These are phyloP conservation scores for Cyanoderma ruficeps DNA, from an alignment of 2,113 vertebrate species.

Conservation along the genomic window DNA sequence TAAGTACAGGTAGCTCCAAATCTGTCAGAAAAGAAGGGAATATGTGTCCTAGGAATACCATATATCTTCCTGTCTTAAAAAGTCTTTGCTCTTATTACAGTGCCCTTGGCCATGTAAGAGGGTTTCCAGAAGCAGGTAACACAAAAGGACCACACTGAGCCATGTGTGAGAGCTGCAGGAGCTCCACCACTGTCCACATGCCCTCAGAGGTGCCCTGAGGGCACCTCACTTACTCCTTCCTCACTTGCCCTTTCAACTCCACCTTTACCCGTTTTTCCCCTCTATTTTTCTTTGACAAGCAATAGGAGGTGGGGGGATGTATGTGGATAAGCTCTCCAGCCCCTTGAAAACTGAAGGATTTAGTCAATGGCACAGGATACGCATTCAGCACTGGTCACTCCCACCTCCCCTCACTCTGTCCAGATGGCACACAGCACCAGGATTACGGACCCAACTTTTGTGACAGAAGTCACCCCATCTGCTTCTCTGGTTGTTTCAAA, in stretches of 20 bases:
- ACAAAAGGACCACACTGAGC: neutral
- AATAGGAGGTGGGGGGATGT: rapidly evolving
- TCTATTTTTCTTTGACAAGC: neutral
- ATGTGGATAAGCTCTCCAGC: neutral
- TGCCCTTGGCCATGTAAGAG: neutral
- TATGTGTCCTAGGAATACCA: neutral
- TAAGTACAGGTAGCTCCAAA: neutral
- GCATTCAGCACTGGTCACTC: neutral
- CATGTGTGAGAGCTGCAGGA: neutral
- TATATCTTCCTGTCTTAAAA: neutral
- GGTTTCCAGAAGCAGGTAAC: neutral
- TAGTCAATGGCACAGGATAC: neutral
- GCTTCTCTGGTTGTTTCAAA: neutral
- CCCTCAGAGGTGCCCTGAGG: neutral
- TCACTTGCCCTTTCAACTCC: neutral
- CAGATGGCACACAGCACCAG: neutral
- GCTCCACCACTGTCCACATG: neutral
- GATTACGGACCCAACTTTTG: neutral
- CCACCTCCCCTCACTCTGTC: neutral
- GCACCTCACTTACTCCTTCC: neutral
- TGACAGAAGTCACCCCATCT: neutral
- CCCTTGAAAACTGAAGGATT: neutral
- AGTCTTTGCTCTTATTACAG: neutral
- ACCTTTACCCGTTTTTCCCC: neutral
- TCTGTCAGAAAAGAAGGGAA: neutral